These are phyloP conservation scores for Emydura subglobosa DNA, from an alignment of 2,113 vertebrate species.

Conservation along the genomic window DNA sequence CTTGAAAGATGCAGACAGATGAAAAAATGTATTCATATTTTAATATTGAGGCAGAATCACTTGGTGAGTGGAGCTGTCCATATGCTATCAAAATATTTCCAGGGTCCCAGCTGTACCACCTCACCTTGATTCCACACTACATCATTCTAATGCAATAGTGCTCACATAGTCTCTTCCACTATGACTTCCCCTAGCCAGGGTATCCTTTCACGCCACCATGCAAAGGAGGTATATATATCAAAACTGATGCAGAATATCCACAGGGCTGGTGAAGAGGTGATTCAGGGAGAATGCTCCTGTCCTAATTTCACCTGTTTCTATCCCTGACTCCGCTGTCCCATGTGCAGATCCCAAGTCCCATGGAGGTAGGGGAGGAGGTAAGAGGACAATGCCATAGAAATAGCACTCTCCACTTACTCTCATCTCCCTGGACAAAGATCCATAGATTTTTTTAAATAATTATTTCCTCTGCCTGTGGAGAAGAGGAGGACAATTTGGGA, in stretches of 20 bases:
- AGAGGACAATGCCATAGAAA: neutral
- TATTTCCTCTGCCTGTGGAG: no score
- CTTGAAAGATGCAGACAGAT: slow-evolving; percentile 24
- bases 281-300: neutral
- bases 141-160: neutral
- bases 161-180: neutral
- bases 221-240: neutral
- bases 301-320: neutral
- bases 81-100: neutral
- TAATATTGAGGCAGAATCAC: slow-evolving; percentile 21
- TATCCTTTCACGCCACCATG: neutral
- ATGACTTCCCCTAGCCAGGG: neutral
- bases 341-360: neutral
- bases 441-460: no score
- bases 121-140: neutral
- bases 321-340: neutral
- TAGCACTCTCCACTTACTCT: no score
- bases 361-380: neutral
- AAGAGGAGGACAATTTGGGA: no score
- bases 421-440: no score
- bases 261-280: neutral
- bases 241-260: neutral
- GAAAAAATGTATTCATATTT: slow-evolving; percentile 29
- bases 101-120: neutral
- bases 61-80: neutral